Evolutionary conservation across 2,888 invertebrate genomes (phyloP).

Genomic region (Apomyelois bistriatella): DNA sequence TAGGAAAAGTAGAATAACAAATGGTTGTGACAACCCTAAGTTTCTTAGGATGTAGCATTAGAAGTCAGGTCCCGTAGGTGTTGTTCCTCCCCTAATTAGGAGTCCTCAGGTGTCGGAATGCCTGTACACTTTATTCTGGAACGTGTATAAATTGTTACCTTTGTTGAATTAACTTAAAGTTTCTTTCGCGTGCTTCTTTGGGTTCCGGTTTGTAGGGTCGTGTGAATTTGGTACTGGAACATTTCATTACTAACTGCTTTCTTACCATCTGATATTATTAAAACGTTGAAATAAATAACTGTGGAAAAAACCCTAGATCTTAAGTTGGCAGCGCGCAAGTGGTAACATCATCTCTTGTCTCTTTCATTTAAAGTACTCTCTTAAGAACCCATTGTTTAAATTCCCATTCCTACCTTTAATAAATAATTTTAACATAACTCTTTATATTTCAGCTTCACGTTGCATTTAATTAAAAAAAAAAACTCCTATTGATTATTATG

Average conservation of each 20-base stretch:
- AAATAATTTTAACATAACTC: too few relatives aligned
- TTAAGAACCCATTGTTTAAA: too few relatives aligned
- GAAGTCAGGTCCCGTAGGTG: conserved; percentile 50
- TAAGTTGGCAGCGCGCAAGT: too few relatives aligned
- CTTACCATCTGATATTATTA: too few relatives aligned
- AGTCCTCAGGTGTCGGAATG: conserved; percentile 67
- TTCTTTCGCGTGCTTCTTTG: neutral
- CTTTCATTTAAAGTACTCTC: too few relatives aligned
- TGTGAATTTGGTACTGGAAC: neutral
- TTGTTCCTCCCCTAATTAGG: conserved; percentile 69
- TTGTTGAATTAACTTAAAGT: conserved; percentile 43
- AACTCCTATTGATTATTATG: neutral
- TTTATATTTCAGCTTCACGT: too few relatives aligned
- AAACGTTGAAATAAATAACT: too few relatives aligned
- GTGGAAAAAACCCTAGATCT: too few relatives aligned
- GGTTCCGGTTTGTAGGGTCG: neutral
- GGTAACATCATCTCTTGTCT: too few relatives aligned
- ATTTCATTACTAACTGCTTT: neutral
- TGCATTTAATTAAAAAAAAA: too few relatives aligned
- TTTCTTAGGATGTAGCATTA: conserved; percentile 43
- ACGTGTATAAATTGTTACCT: conserved; percentile 50
- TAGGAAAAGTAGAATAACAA: too few relatives aligned
- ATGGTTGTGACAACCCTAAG: conserved; percentile 49
- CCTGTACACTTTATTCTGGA: conserved; percentile 64
- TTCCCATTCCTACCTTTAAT: too few relatives aligned